A percentile compares a stretch with the other conserved stretches of the same genome.
phyloP scores from a whole-genome alignment of 2,888 invertebrate species.

The Diabrotica balteata region DNA sequence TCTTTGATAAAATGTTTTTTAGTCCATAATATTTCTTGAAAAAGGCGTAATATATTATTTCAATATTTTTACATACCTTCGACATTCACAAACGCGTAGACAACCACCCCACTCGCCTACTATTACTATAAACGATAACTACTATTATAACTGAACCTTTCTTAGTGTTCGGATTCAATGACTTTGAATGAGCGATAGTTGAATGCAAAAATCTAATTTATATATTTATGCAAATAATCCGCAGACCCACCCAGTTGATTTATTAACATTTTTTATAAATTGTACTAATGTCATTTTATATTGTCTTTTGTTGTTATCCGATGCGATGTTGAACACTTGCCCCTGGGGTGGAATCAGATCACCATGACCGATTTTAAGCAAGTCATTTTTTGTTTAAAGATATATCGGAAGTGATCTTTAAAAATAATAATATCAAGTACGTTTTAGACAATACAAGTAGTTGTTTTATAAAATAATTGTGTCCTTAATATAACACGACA shows the following conservation, averaged over 20 bases:
- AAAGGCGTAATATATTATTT: no score
- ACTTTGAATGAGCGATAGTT: slow-evolving; percentile 11
- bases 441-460: background rate
- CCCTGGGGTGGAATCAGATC: slow-evolving; percentile 3
- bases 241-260: slow-evolving; percentile 28
- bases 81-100: no score
- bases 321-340: slow-evolving; percentile 3
- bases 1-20: no score
- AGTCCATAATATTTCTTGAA: no score
- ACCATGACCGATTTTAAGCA: slow-evolving; percentile 22
- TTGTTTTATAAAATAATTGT: no score
- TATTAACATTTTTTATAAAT: slow-evolving; percentile 12
- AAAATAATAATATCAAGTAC: slow-evolving; percentile 17
- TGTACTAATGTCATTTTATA: slow-evolving; percentile 2
- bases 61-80: no score
- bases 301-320: slow-evolving; percentile 5
- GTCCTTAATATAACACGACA: no score
- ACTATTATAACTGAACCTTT: no score
- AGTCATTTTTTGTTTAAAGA: slow-evolving; percentile 8
- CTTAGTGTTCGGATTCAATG: slow-evolving; percentile 9
- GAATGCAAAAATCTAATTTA: slow-evolving; percentile 27
- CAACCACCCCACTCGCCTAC: no score
- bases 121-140: no score
- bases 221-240: slow-evolving; percentile 26
- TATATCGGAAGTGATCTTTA: slow-evolving; percentile 22